Conservation (phyloP, 2,113 vertebrate species). For the Tenebrosternarchus preto region DNA sequence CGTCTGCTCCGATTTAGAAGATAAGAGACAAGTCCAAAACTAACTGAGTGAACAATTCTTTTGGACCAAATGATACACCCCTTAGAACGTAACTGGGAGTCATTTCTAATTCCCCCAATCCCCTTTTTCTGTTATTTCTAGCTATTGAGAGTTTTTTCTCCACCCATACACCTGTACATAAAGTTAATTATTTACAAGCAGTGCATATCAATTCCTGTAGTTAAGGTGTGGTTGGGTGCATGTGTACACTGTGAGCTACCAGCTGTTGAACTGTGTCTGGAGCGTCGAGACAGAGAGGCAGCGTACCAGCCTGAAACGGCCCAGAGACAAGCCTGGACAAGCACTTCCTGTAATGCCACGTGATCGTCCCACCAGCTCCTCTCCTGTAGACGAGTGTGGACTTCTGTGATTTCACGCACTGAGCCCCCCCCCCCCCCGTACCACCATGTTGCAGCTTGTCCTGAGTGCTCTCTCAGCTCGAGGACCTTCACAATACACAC, state of each 20-base stretch:
- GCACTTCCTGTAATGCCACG: conserved; percentile 45
- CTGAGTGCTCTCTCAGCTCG: background rate
- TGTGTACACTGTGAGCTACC: background rate
- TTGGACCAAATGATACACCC: background rate
- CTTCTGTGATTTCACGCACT: background rate
- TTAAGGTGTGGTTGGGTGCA: conserved; percentile 13
- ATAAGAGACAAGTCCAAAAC: background rate
- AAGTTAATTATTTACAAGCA: conserved; percentile 25
- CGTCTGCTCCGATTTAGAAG: background rate
- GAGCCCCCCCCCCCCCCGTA: background rate
- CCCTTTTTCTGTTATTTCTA: background rate
- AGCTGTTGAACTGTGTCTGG: conserved; percentile 10
- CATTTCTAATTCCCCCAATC: background rate
- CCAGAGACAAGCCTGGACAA: conserved; percentile 61
- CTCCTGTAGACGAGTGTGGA: background rate
- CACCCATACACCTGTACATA: background rate
- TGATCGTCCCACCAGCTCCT: conserved; percentile 3
- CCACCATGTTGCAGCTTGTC: conserved; percentile 4
- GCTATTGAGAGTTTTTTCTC: background rate
- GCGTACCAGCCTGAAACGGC: background rate
- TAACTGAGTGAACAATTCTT: background rate
- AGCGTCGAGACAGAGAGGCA: background rate
- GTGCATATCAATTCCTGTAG: background rate
- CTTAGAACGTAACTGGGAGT: background rate
- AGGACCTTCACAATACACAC: too few species aligned